A percentile compares a stretch with the other conserved stretches of the same genome.
Evolutionary conservation across 2,888 invertebrate species (phyloP).

Genomic region (Neoscelio sp.): DNA sequence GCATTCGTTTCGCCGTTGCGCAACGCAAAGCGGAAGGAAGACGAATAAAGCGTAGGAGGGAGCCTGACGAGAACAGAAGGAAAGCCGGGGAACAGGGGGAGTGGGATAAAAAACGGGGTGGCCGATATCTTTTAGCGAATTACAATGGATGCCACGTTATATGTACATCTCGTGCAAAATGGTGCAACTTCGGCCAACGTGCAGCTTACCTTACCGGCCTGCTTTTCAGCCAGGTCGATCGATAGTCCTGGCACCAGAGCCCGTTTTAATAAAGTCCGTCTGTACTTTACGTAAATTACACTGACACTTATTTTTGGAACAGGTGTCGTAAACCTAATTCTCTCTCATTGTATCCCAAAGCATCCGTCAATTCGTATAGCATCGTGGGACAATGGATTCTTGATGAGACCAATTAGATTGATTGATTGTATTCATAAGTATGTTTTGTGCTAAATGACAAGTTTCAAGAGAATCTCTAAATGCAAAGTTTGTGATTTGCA

Average conservation of each 20-base stretch:
- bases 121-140: slow-evolving; percentile 14
- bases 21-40: slow-evolving; percentile 13
- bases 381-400: slow-evolving; percentile 10
- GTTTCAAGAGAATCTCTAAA: too few species aligned
- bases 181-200: slow-evolving; percentile 74
- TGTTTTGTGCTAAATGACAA: neutral
- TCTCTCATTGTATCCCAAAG: slow-evolving; percentile 11
- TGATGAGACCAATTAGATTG: slow-evolving; percentile 13
- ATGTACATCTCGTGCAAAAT: slow-evolving; percentile 64
- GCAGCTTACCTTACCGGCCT: slow-evolving; percentile 80
- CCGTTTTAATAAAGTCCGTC: slow-evolving; percentile 74
- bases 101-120: neutral
- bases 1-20: slow-evolving; percentile 9
- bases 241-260: slow-evolving; percentile 77
- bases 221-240: slow-evolving; percentile 77
- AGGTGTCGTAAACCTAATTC: slow-evolving; percentile 59
- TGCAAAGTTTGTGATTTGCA: too few species aligned
- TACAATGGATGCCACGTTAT: slow-evolving; percentile 48
- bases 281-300: slow-evolving; percentile 68
- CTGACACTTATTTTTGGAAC: slow-evolving; percentile 50
- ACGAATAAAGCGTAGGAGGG: neutral
- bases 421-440: neutral
- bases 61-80: slow-evolving; percentile 10
- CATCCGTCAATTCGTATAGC: slow-evolving; percentile 15
- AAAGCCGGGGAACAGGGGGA: neutral